These are phyloP conservation scores for Apeira syringaria DNA, from an alignment of 2,888 invertebrate species.

Conservation along the genomic window DNA sequence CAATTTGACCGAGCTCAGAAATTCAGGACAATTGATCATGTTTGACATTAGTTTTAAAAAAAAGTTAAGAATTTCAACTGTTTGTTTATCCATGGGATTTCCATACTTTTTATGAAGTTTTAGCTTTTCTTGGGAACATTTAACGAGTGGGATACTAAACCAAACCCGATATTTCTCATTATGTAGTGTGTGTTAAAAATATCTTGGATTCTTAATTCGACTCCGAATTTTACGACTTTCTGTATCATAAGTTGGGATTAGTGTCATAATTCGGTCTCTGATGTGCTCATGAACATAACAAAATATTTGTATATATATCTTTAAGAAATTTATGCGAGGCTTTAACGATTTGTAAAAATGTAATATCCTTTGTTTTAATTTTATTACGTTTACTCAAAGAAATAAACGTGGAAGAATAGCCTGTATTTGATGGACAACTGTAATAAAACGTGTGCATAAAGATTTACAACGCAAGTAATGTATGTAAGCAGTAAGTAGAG, in stretches of 20 bases:
- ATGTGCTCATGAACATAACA: conserved; percentile 59
- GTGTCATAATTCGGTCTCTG: conserved; percentile 62
- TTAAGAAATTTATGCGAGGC: conserved; percentile 56
- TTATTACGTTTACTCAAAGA: conserved; percentile 21
- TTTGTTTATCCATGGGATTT: too few species aligned
- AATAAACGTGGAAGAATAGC: conserved; percentile 13
- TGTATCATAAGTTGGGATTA: conserved; percentile 74
- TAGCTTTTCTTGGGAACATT: too few species aligned
- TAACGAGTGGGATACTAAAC: too few species aligned
- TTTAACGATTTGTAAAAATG: conserved; percentile 50
- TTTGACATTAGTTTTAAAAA: too few species aligned
- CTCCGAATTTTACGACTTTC: conserved; percentile 71
- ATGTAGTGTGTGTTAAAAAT: conserved; percentile 68
- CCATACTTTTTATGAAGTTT: too few species aligned
- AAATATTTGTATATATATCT: conserved; percentile 72
- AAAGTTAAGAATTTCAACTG: too few species aligned
- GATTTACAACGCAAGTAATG: conserved; percentile 14
- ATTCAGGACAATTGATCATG: too few species aligned
- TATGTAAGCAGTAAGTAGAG: conserved; percentile 40
- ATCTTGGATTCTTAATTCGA: conserved; percentile 67
- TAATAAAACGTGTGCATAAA: conserved; percentile 7
- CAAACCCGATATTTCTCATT: too few species aligned
- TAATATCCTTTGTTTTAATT: conserved; percentile 35
- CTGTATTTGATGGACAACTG: conserved; percentile 9
- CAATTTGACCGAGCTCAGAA: too few species aligned